Percentiles rank a stretch among this genome's conserved stretches.
Evolutionary conservation across 2,113 vertebrate genomes (phyloP).

Genomic region (Ginglymostoma cirratum): DNA sequence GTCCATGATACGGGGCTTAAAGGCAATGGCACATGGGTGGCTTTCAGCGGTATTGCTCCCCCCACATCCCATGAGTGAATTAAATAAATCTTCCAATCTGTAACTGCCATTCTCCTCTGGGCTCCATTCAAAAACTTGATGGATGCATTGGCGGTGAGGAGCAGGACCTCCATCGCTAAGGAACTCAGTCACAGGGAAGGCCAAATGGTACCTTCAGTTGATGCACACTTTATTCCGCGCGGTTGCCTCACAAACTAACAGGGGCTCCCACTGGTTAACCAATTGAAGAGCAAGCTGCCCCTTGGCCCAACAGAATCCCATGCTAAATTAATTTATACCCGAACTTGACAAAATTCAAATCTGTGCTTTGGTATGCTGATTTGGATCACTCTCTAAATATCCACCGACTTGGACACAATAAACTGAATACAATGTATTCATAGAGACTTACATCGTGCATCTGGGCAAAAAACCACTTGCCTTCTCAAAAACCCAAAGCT

Average conservation of each 20-base stretch:
- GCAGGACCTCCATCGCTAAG: background rate
- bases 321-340: background rate
- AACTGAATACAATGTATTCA: background rate
- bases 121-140: background rate
- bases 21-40: no score
- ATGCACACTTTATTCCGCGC: background rate
- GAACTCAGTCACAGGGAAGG: background rate
- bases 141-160: background rate
- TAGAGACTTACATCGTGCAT: background rate
- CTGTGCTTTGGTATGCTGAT: background rate
- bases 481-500: background rate
- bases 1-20: no score
- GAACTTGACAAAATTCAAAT: background rate
- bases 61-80: no score
- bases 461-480: background rate
- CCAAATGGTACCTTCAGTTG: background rate
- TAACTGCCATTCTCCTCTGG: no score
- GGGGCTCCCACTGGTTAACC: no score
- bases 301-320: no score
- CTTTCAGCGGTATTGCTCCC: no score
- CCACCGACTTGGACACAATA: background rate
- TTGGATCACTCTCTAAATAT: background rate
- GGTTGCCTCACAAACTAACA: no score
- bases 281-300: no score
- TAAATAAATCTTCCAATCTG: no score